Evolutionary conservation across 2,797 vertebrate genomes (phyloP).

Genomic region (Bradypodion pumilum): DNA sequence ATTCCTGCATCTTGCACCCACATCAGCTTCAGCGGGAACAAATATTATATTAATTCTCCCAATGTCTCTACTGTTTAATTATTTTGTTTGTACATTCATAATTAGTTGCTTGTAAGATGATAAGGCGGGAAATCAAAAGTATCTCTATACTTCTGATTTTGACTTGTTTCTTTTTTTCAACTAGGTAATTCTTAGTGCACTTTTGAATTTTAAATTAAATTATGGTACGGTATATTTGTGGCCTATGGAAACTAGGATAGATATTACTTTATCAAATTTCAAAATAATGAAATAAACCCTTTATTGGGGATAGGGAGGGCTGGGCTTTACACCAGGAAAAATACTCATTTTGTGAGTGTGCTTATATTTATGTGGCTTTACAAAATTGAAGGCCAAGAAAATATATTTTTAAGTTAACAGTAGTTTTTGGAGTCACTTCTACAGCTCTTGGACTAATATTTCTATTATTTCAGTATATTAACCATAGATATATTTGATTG

Average conservation of each 20-base stretch:
- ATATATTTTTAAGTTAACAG: neutral
- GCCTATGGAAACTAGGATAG: neutral
- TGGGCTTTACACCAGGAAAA: neutral
- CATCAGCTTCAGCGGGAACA: slow-evolving; percentile 1
- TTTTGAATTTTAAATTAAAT: neutral
- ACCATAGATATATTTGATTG: neutral
- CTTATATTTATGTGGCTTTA: neutral
- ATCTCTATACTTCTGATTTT: neutral
- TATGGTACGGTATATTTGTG: neutral
- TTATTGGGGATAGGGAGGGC: neutral
- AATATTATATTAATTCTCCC: slow-evolving; percentile 5
- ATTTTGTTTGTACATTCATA: slow-evolving; percentile 11
- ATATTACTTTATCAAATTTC: neutral
- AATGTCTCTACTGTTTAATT: neutral
- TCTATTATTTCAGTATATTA: neutral
- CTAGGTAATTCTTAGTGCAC: neutral
- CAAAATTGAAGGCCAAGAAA: neutral
- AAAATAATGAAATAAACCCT: neutral
- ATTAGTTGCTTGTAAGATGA: neutral
- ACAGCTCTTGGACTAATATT: neutral
- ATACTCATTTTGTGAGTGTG: neutral
- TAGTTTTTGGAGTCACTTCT: neutral
- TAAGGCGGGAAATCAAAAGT: neutral
- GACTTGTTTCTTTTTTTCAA: neutral
- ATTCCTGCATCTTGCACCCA: slow-evolving; percentile 11